These are phyloP conservation scores for Lasioglossum vierecki DNA, from an alignment of 2,888 invertebrate species.

Conservation along the genomic window DNA sequence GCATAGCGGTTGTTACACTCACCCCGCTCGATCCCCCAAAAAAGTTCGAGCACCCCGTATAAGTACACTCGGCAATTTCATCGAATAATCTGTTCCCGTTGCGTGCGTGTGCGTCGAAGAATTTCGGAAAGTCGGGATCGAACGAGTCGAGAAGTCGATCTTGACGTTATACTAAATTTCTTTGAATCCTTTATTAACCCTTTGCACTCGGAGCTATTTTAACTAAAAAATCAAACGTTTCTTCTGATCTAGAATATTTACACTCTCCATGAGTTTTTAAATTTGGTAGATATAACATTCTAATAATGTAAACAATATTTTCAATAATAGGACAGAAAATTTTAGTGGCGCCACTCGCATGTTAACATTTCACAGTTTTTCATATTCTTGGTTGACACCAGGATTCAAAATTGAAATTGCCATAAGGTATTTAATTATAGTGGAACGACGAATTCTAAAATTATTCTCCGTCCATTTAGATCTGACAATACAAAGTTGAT, in stretches of 20 bases:
- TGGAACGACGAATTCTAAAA: not conserved
- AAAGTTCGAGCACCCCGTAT: conserved; percentile 75
- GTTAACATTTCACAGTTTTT: too few relatives aligned
- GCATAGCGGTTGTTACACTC: conserved; percentile 79
- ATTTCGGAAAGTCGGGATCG: conserved; percentile 21
- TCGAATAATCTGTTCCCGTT: conserved; percentile 23
- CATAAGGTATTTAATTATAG: not conserved
- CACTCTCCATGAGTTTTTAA: too few relatives aligned
- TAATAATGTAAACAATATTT: too few relatives aligned
- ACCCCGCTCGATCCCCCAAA: conserved; percentile 69
- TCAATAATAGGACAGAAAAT: too few relatives aligned
- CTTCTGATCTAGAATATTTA: too few relatives aligned
- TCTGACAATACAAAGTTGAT: not conserved
- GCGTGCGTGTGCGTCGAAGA: not conserved
- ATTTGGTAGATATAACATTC: too few relatives aligned
- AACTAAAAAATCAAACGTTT: too few relatives aligned
- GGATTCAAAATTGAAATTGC: not conserved
- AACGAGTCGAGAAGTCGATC: conserved; percentile 26
- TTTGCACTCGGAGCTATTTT: too few relatives aligned
- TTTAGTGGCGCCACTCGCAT: too few relatives aligned
- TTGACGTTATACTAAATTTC: not conserved
- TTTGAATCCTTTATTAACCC: not conserved
- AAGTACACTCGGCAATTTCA: conserved; percentile 57
- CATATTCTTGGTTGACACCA: not conserved
- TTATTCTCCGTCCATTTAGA: not conserved